Percentiles rank a stretch among this genome's conserved stretches.
These are phyloP conservation scores for Thumatha senex DNA, from an alignment of 2,888 invertebrate genomes.

Conservation along the genomic window DNA sequence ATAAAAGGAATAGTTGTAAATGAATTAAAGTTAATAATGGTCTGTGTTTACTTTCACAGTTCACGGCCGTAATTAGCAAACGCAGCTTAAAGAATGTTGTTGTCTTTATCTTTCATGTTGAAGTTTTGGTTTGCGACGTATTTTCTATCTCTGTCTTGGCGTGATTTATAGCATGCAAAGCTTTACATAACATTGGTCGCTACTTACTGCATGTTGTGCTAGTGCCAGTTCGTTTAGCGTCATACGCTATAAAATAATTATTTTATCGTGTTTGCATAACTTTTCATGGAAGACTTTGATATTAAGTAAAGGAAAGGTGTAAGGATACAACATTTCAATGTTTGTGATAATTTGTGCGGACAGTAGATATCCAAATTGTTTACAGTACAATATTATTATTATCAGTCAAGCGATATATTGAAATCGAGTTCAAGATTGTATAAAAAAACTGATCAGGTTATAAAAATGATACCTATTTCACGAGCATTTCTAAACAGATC, in stretches of 20 bases:
- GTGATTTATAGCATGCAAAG: conserved; percentile 68
- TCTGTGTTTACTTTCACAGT: conserved; percentile 70
- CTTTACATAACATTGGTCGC: conserved; percentile 62
- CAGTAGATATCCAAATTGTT: not conserved
- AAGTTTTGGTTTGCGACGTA: conserved; percentile 21
- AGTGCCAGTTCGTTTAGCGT: conserved; percentile 63
- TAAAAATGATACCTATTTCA: too few relatives aligned
- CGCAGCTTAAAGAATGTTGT: conserved; percentile 27
- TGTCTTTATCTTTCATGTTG: conserved; percentile 38
- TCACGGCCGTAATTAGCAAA: conserved; percentile 60
- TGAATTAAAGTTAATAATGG: conserved; percentile 53
- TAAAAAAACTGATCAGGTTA: too few relatives aligned
- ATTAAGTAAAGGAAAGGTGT: not conserved
- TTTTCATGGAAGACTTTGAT: conserved; percentile 32
- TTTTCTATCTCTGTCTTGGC: conserved; percentile 48
- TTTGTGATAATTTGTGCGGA: not conserved
- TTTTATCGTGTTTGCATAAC: conserved; percentile 61
- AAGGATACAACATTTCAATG: not conserved
- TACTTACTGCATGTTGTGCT: conserved; percentile 63
- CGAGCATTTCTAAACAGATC: too few relatives aligned
- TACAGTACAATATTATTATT: not conserved
- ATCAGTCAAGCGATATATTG: not conserved
- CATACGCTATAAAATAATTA: conserved; percentile 70
- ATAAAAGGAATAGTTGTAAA: conserved; percentile 47
- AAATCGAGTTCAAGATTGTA: too few relatives aligned